These are phyloP conservation scores for Nyleta sp. DNA, from an alignment of 2,888 invertebrate genomes.

Conservation along the genomic window DNA sequence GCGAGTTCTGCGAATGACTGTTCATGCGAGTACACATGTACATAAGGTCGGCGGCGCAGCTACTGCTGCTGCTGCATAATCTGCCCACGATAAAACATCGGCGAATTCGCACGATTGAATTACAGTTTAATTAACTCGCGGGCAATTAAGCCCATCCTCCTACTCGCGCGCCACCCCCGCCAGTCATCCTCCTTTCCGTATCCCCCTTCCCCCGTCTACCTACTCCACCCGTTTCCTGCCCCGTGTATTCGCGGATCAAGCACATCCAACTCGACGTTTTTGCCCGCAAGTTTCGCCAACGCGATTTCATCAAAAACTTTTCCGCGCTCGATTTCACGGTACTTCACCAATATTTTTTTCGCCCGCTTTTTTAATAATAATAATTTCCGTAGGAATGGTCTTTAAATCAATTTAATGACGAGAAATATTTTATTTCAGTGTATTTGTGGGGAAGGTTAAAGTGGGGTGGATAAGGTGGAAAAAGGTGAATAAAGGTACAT, in stretches of 20 bases:
- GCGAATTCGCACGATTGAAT: constrained; percentile 81
- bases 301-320: constrained; percentile 80
- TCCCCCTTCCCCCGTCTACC: constrained; percentile 12
- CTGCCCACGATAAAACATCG: constrained; percentile 78
- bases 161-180: constrained; percentile 24
- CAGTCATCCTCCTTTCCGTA: constrained; percentile 44
- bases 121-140: constrained; percentile 81
- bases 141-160: constrained; percentile 77
- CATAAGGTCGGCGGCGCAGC: constrained; percentile 48
- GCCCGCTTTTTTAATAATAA: constrained; percentile 26
- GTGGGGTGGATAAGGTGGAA: too few species aligned
- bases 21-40: constrained; percentile 50
- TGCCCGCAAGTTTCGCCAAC: constrained; percentile 72
- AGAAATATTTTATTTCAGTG: background rate
- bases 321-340: constrained; percentile 70
- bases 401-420: constrained; percentile 24
- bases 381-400: constrained; percentile 7
- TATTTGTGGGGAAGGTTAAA: too few species aligned
- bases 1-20: constrained; percentile 53
- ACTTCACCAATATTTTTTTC: constrained; percentile 41
- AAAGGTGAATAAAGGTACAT: too few species aligned
- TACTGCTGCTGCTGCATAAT: constrained; percentile 62
- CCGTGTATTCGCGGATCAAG: constrained; percentile 61
- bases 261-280: constrained; percentile 61
- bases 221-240: constrained; percentile 40